Percentiles rank a stretch among this genome's conserved stretches.
Conservation (phyloP, 2,888 invertebrate species). For the Caenorhabditis sulstoni region DNA sequence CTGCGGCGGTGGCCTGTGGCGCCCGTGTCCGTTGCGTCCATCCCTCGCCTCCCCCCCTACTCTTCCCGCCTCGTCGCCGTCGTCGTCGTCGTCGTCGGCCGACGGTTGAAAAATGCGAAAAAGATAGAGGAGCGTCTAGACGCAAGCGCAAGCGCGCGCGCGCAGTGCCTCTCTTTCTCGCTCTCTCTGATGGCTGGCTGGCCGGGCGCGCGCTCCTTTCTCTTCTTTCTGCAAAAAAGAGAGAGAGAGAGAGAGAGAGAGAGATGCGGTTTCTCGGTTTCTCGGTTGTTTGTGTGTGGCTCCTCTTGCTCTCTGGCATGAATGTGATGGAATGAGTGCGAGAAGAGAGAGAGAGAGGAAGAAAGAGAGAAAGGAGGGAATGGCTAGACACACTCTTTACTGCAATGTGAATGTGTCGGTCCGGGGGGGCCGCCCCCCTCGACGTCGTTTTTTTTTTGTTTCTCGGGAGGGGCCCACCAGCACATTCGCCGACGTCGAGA, state of each 20-base stretch:
- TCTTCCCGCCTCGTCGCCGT: conserved; percentile 25
- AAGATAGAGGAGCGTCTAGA: conserved; percentile 38
- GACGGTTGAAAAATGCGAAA: conserved; percentile 42
- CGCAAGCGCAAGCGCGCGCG: conserved; percentile 10
- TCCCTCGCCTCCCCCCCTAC: conserved; percentile 5
- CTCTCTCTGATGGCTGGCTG: conserved; percentile 4
- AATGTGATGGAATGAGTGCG: no score
- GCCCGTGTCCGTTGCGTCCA: no score
- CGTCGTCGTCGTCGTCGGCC: no score
- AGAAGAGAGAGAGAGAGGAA: no score
- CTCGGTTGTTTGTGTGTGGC: conserved; percentile 1
- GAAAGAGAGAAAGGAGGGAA: no score
- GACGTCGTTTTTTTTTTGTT: no score
- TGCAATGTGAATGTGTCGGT: no score
- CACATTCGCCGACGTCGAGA: no score
- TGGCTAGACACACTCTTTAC: no score
- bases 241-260: conserved; percentile 12
- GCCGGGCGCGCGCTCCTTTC: background rate
- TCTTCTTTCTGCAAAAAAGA: conserved; percentile 7
- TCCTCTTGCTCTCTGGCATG: no score
- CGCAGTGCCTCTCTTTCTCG: conserved; percentile 13
- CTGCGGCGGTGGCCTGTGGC: background rate
- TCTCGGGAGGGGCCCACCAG: no score
- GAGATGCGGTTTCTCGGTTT: conserved; percentile 1
- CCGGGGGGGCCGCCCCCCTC: no score